Base-by-base conservation (phyloP, 1,140 invertebrate species). In the Camponotus floridanus region DNA sequence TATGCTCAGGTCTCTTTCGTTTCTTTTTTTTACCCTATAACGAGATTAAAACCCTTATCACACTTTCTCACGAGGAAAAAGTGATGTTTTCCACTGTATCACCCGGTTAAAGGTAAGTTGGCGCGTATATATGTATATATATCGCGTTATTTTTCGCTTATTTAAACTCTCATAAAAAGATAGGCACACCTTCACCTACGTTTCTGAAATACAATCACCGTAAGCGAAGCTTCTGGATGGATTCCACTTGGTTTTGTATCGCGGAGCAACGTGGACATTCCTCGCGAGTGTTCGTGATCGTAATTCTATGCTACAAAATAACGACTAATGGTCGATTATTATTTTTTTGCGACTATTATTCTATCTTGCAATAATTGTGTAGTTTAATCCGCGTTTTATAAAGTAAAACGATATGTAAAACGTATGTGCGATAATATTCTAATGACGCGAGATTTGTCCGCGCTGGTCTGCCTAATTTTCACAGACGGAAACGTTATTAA, bases 161-260 rank as follows among this genome's bases (percentile, higher is more conserved):
- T 70, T 87, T 73, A 31, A 76, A 67, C 39, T 87, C 65, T 88
- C 76, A 81, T 87, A 91, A 91, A 93, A 90, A 89, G 92, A 94
- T 91, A 91, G 92, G 91, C 92, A 92, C 92, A 92, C 91, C 88
- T 92, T 93, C 90, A 87, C 91, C 92, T 92, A 92, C 91, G 90
- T 91, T 87, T 81, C 91, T 94, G 93, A 94, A 94, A 92, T 94
- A 94, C 93, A 94, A 94, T 94, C 92, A 94, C 92, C 94, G 92
- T 94, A 93, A 94, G 93, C 93, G 92, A 94, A 94, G 92, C 93
- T 94, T 93, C 87, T 94, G 94, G 93, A 94, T 94, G 94, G 93
- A 94, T 93, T 94, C 91, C 85, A 92, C 91, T 92, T 94, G 91
- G 88, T 91, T 91, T 87, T 85, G 26, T 73, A 62, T 70, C 55